A percentile compares a stretch with the other conserved stretches of the same genome.
Evolutionary conservation across 2,113 vertebrate genomes (phyloP).

Genomic region (Bubo blakistoni): DNA sequence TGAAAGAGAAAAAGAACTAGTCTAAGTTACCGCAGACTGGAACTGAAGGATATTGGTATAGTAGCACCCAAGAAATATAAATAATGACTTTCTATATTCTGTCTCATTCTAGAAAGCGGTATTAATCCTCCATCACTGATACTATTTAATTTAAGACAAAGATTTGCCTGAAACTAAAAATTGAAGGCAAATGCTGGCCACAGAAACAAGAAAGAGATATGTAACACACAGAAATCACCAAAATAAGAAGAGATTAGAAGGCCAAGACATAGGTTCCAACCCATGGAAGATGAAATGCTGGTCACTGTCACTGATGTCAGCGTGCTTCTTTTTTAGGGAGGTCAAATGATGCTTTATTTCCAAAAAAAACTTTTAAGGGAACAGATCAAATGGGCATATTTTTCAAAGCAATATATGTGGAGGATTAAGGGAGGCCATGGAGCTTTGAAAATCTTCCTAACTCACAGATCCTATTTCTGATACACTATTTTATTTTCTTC

Average conservation of each 20-base stretch:
- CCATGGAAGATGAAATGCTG: constrained; percentile 15
- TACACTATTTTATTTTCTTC: constrained; percentile 36
- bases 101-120: neutral
- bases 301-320: constrained; percentile 4
- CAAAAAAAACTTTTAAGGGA: neutral
- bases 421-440: constrained; percentile 22
- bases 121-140: neutral
- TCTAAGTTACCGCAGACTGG: neutral
- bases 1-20: neutral
- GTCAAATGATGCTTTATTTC: constrained; percentile 30
- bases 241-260: neutral
- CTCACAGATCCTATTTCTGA: constrained; percentile 31
- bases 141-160: neutral
- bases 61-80: neutral
- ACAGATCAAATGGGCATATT: constrained; percentile 38
- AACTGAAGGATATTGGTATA: neutral
- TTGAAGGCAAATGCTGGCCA: neutral
- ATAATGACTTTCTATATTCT: neutral
- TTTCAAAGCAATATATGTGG: constrained; percentile 51
- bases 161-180: neutral
- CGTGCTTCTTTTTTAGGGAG: neutral
- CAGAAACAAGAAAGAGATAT: neutral
- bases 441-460: constrained; percentile 44
- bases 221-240: neutral
- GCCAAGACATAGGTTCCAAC: neutral